Base-by-base conservation (phyloP, 2,797 vertebrate genomes). In the Ctenosaura bakeri region DNA sequence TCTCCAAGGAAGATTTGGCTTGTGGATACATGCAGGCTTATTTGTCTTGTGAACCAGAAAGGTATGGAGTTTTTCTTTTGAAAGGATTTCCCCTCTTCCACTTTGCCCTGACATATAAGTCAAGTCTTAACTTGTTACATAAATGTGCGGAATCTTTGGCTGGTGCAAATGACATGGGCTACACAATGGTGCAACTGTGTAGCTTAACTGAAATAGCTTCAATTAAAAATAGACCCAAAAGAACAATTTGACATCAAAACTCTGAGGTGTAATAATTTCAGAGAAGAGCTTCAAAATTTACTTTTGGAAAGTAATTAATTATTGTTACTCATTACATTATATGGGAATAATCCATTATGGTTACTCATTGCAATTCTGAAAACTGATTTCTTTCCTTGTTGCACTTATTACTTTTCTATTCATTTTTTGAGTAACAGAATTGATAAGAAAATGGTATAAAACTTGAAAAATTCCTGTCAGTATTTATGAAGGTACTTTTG, bases 21-120 rank as follows among this genome's bases (percentile, higher is more conserved):
- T 87, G 56, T 66, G 4, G 29, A 66, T 20, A 79, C 56, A 64
- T 20, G 7, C 29, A 88, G 32, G 46, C 38, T 52, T 80, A 14
- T 80, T 84, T 69, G 6, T 69, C 66, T 81, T 69, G 22, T 56
- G 64, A 73, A 54, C 71, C 50, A 82, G 64, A 88, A 88, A 88
- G 46, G 22, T 9, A 7, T 71, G 46, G 13, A 35, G 6, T 88
- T 56, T 69, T 69, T 81, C 8, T 52, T 54, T 80, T 26, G 66
- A 69, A 42, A 4, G 42, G 82, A 66, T 46, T 66, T 1, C 16
- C 66, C 54, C 46, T 38, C 78, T n/a, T 38, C 4, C 64, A 29
- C 16, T 4, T 32, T 29, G 29, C 56, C 42, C 29, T 82, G 59
- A 38, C 71, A n/a, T 66, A 32, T 59, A 20, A 85, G 32, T 54